phyloP scores from a whole-genome alignment of 2,113 vertebrate genomes.

The Parus major region DNA sequence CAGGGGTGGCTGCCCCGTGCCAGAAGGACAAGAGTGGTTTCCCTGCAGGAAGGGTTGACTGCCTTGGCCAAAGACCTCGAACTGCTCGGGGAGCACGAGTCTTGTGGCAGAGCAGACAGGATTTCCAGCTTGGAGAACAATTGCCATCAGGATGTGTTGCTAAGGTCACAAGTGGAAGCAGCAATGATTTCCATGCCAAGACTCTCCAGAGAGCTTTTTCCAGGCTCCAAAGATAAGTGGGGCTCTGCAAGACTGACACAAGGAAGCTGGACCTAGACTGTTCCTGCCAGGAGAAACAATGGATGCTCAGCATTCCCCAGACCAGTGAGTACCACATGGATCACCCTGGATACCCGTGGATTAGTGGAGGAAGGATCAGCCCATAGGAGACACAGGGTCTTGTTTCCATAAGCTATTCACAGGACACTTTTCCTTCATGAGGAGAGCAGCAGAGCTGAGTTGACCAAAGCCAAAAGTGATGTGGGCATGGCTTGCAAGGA shows the following conservation, averaged over 20 bases:
- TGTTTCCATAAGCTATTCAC: background rate
- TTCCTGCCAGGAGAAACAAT: background rate
- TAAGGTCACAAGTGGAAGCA: conserved; percentile 19
- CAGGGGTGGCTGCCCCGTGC: background rate
- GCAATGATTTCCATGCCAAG: background rate
- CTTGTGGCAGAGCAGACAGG: background rate
- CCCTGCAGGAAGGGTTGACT: conserved; percentile 21
- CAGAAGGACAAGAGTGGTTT: background rate
- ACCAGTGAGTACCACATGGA: rapidly evolving
- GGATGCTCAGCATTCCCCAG: background rate
- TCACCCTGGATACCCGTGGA: background rate
- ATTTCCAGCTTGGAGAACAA: conserved; percentile 53
- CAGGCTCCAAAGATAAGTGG: background rate
- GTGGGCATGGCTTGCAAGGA: background rate
- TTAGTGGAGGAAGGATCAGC: rapidly evolving
- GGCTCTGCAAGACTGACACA: background rate
- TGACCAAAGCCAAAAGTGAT: background rate
- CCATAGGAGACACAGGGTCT: background rate
- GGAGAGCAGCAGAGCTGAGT: background rate
- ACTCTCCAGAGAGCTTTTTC: background rate
- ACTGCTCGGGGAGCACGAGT: background rate
- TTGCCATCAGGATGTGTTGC: background rate
- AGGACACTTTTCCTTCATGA: background rate
- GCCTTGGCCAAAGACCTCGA: background rate
- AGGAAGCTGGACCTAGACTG: background rate